Evolutionary conservation across 2,797 vertebrate genomes (phyloP).

Genomic region (Sebastes paucispinis): DNA sequence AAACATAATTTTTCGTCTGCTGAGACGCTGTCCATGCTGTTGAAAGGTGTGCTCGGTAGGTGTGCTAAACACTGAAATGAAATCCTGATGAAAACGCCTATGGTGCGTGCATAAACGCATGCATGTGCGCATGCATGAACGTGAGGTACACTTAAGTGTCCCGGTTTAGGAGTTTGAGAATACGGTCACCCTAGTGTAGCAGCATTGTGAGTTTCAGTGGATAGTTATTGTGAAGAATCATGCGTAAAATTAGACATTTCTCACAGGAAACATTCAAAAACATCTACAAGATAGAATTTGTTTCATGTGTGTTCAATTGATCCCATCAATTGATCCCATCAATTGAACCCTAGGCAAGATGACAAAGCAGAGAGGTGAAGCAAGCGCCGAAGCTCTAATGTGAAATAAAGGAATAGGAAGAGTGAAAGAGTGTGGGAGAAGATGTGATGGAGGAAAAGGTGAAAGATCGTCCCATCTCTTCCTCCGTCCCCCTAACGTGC

Average conservation of each 20-base stretch:
- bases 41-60: no score
- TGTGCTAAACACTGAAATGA: no score
- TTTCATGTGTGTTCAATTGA: neutral
- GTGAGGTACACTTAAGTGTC: no score
- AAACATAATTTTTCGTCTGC: no score
- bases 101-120: no score
- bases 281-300: neutral
- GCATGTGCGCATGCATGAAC: no score
- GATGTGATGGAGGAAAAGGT: neutral
- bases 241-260: neutral
- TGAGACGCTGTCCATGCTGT: no score
- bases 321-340: conserved; percentile 23
- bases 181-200: neutral
- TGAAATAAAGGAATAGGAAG: neutral
- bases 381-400: neutral
- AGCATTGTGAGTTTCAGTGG: neutral
- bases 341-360: conserved; percentile 9
- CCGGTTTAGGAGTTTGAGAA: no score
- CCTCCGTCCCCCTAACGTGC: neutral
- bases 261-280: neutral
- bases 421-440: neutral
- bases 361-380: conserved; percentile 23
- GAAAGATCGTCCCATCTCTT: neutral
- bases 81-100: no score
- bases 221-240: neutral